Evolutionary conservation across 2,797 vertebrate species (phyloP).

Genomic region (Arnoldichthys spilopterus): DNA sequence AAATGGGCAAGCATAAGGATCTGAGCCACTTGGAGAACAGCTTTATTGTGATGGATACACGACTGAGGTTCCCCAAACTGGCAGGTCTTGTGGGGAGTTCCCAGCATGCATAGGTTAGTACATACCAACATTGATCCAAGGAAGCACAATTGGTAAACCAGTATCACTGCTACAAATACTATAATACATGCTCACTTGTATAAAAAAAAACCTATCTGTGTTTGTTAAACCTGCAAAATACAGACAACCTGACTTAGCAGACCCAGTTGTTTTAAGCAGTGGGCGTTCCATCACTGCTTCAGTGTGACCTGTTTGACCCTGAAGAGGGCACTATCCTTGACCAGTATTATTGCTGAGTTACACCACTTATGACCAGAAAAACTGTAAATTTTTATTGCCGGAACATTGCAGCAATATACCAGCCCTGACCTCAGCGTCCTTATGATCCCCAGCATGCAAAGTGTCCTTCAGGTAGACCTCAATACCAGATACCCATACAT

Average conservation of each 20-base stretch:
- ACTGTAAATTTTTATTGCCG: conserved; percentile 45
- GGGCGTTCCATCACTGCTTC: conserved; percentile 40
- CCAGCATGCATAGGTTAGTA: no score
- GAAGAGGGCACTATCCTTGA: conserved; percentile 33
- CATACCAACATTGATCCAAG: no score
- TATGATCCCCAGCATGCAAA: conserved; percentile 38
- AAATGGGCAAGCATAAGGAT: no score
- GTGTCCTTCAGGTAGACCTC: conserved; percentile 43
- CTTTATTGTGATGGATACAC: no score
- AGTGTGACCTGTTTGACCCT: conserved; percentile 44
- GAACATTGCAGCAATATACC: conserved; percentile 31
- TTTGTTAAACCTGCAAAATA: conserved; percentile 22
- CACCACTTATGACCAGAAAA: conserved; percentile 48
- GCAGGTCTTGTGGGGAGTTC: no score
- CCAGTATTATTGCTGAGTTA: conserved; percentile 55
- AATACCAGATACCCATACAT: conserved; percentile 9
- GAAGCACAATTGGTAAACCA: no score
- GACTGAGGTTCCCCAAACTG: no score
- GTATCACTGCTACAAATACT: no score
- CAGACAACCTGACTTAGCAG: conserved; percentile 12
- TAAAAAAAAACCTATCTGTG: no score
- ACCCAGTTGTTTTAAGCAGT: conserved; percentile 5
- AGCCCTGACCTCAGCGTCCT: conserved; percentile 4
- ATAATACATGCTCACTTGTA: no score
- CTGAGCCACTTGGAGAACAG: no score